phyloP scores from a whole-genome alignment of 2,797 vertebrate species.

The Allobates femoralis region DNA sequence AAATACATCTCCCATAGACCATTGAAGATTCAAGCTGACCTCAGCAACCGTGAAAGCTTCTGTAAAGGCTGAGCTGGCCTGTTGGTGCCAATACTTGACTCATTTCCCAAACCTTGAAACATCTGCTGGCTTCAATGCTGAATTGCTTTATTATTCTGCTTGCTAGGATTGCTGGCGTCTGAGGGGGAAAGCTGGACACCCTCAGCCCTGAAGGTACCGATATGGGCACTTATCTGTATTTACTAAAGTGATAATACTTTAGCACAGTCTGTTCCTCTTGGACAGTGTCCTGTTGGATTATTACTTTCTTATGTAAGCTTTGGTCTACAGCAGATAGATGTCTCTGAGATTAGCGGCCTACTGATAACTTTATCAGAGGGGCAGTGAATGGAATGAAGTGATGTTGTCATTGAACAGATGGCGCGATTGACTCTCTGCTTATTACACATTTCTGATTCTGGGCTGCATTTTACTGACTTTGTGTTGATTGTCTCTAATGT shows the following conservation, averaged over 20 bases:
- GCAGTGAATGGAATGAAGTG: neutral
- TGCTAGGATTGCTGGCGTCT: conserved; percentile 13
- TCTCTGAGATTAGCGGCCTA: neutral
- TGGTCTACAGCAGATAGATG: neutral
- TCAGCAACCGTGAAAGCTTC: conserved; percentile 46
- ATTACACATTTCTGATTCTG: neutral
- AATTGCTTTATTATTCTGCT: conserved; percentile 35
- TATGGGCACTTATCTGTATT: conserved; percentile 26
- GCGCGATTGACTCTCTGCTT: neutral
- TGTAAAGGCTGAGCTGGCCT: conserved; percentile 31
- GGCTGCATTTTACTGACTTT: neutral
- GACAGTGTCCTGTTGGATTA: neutral
- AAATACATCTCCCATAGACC: conserved; percentile 41
- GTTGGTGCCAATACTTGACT: conserved; percentile 50
- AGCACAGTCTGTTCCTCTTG: neutral
- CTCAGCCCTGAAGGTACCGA: conserved; percentile 11
- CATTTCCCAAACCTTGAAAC: conserved; percentile 51
- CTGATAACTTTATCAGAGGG: neutral
- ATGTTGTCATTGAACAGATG: neutral
- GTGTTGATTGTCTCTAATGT: neutral
- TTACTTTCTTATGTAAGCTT: conserved; percentile 3
- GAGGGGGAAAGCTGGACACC: conserved; percentile 23
- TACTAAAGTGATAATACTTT: neutral
- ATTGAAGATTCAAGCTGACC: conserved; percentile 37
- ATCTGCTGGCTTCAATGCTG: conserved; percentile 36